Evolutionary conservation across 2,888 invertebrate genomes (phyloP), one percentile per base, ranked within the genome.

Genomic region (Sminthurinus aureus): DNA sequence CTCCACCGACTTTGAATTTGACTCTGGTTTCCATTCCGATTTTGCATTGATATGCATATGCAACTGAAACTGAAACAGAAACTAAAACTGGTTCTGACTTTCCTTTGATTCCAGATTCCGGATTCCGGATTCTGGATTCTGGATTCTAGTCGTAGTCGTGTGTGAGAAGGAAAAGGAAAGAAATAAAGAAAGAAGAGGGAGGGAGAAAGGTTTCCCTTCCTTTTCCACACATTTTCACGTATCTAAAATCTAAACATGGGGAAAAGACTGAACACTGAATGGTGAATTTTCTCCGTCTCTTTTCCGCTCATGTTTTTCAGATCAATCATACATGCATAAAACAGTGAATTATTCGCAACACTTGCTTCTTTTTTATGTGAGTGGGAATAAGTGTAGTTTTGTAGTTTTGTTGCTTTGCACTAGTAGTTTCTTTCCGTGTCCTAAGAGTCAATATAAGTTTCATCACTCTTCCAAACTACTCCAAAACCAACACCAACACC

Each of bases 301-400:
- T 73, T 26, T 12, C 51, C 76, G 15, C 58, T 15, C 78, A 78
- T 71, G 51, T 80, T 73, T 73, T 80, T 73, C 67, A 80, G 80
- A 80, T 80, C 80, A 80, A 80, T 80, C 80, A 80, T 80, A 67
- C 38, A 58, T 58, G 58, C 18, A 58, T 58, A 78, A 79, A 79
- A 69, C 52, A 81, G 83, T 83, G 83, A 83, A 83, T 83, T 83
- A 83, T 83, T 80, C 83, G 81, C 83, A 80, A 83, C 80, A 83
- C 77, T 83, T 81, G 67, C 58, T 71, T 69, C 0, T 22, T 15
- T 69, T n/a, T 20, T 71, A 71, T 71, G 15, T 71, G 71, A 9
- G 24, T 15, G 26, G 4, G 71, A 13, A 71, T 71, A 58, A 58
- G 2, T 58, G 58, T 58, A 18, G 58, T 38, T 38, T 38, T 38